Base-by-base conservation (phyloP, 2,113 vertebrate genomes). In the Clupea harengus region DNA sequence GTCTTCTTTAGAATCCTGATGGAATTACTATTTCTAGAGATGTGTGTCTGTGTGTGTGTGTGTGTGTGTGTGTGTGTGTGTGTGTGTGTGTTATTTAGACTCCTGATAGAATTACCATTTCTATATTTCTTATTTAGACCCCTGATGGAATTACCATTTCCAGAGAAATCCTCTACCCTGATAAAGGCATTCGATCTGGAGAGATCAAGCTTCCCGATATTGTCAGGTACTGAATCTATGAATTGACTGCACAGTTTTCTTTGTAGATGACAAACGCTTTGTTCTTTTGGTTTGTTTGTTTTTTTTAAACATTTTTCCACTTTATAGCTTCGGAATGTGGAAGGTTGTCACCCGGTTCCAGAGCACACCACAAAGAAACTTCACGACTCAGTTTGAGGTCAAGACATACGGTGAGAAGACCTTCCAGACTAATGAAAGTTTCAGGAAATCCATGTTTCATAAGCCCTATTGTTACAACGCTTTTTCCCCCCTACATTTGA, bases 191-290 rank as follows among this genome's bases (percentile, higher is more conserved):
- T 1, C 50, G 18, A 57, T 88, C 87, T 3, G 84, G 49, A n/a
- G 32, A 32, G 5, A 91, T 85, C 20, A 4, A 20, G 0, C 85
- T 92, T 44, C 91, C 90, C 45, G 90, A 91, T 44, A 9, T 92
- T 47, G 47, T 86, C 81, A 92, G 84, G 91, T 92, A 2, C 2
- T 32, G 11, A 82, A 18, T 10, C 0, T n/a, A 22, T 22, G 22
- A 54, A 13, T 18, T 7, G 54, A 60, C 22, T 22, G 18, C 18
- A 60, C 54, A 22, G 18, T 5, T 22, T 44, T 39, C 5, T 3
- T n/a, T 22, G 20, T 60, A 22, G 18, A 60, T 6, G 3, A 60
- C 18, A 18, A 4, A 60, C 28, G 7, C 11, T 32, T 32, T 32
- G 0, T 13, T 28, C 8, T 3, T 20, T n/a, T 64, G n/a, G n/a